Evolutionary conservation across 2,888 invertebrate genomes (phyloP), one percentile per base, ranked within the genome.

Genomic region (Ornithoptera alexandrae): DNA sequence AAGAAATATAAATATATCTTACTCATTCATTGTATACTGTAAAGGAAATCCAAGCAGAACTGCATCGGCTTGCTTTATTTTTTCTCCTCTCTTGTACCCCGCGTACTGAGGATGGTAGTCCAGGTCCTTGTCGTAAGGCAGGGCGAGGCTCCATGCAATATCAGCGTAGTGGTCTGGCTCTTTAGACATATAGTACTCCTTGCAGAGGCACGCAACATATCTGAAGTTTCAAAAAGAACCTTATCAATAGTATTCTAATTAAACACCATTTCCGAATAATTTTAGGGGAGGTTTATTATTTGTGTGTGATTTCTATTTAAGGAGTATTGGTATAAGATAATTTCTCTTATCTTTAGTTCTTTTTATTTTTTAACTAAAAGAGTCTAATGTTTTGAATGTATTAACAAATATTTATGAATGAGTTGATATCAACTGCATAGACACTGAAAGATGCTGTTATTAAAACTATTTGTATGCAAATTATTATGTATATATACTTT

Each of bases 61-160:
- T 2, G 89, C 93, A 74, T 94, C 94, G 10, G 94, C 94, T 73
- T 94, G 94, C 73, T 94, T 94, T 53, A 94, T 93, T 42, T 70
- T 74, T 0, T 87, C 87, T 1, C 89, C 88, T 17, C 90, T 77
- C 10, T 77, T 74, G 74, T 94, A 94, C 0, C 92, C 94, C 2
- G 84, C 78, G 79, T 91, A 93, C 79, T 94, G 93, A 0, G 94
- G 94, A 77, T 94, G 94, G 75, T 94, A 94, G 78, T 94, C 89
- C n/a, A 84, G 69, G 0, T 74, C 75, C 0, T 76, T 70, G 71
- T 94, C 93, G 76, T 93, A 93, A 0, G 94, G 90, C 18, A 94
- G 80, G 0, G 91, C 78, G 0, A 94, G 81, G 15, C 92, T 93
- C 84, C 93, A 90, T 0, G 93, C 94, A 6, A 94, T 89, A 65